phyloP scores from a whole-genome alignment of 2,888 invertebrate genomes.

The Volucella bombylans region DNA sequence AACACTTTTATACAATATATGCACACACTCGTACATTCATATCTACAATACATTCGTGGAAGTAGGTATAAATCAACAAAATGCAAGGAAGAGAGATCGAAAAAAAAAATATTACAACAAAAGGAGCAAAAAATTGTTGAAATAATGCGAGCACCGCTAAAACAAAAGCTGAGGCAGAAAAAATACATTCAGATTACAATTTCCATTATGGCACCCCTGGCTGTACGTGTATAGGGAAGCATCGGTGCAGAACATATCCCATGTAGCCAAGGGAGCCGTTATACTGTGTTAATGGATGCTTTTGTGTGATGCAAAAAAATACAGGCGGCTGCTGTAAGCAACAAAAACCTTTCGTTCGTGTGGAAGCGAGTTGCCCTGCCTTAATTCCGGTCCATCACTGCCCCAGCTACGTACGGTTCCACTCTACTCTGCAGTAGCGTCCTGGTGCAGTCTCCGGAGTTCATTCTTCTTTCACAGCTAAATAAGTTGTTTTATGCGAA shows the following conservation, averaged over 20 bases:
- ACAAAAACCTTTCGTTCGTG: constrained; percentile 57
- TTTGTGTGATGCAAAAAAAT: constrained; percentile 63
- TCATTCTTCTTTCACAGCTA: constrained; percentile 72
- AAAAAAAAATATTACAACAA: not conserved
- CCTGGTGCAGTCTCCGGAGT: constrained; percentile 66
- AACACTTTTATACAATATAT: too few species aligned
- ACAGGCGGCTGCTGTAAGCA: constrained; percentile 49
- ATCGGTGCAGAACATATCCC: constrained; percentile 62
- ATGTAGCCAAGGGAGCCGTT: constrained; percentile 54
- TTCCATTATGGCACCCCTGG: constrained; percentile 69
- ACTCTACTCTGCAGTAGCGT: constrained; percentile 25
- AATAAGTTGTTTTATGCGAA: constrained; percentile 73
- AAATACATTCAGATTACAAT: constrained; percentile 67
- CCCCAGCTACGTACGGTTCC: constrained; percentile 8
- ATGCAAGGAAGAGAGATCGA: constrained; percentile 31
- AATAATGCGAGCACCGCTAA: constrained; percentile 64
- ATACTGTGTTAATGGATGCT: constrained; percentile 70
- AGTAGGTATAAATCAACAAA: constrained; percentile 57
- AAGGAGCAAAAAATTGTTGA: constrained; percentile 28
- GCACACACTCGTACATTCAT: too few species aligned
- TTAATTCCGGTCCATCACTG: constrained; percentile 69
- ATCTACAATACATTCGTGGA: too few species aligned
- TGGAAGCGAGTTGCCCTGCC: constrained; percentile 67
- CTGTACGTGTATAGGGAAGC: constrained; percentile 49
- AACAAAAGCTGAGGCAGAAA: constrained; percentile 64